These are phyloP conservation scores for Chanos chanos DNA, from an alignment of 2,797 vertebrate genomes.

Conservation along the genomic window DNA sequence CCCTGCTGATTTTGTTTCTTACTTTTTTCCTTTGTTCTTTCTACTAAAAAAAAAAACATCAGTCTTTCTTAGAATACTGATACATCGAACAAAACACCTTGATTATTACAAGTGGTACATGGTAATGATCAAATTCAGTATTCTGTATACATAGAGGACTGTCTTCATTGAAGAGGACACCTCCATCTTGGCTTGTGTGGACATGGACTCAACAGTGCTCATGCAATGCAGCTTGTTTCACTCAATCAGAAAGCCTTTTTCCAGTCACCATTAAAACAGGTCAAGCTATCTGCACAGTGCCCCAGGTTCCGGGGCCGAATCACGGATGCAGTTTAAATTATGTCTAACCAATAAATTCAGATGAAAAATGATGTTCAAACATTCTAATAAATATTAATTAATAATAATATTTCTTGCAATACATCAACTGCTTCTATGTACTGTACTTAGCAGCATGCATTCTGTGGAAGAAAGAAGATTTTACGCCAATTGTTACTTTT, in stretches of 20 bases:
- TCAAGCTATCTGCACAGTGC: conserved; percentile 56
- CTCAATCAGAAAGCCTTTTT: conserved; percentile 1
- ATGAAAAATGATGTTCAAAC: conserved; percentile 59
- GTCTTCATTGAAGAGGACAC: conserved; percentile 66
- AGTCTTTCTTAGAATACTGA: conserved; percentile 53
- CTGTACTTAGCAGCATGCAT: conserved; percentile 99
- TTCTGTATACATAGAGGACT: conserved; percentile 73
- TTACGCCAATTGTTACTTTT: conserved; percentile 84
- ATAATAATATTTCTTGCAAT: conserved; percentile 81
- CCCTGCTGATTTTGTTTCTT: conserved; percentile 47
- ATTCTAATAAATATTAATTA: conserved; percentile 60
- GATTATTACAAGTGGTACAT: conserved; percentile 55
- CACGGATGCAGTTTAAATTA: conserved; percentile 65
- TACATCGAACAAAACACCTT: conserved; percentile 61
- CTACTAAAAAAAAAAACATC: conserved; percentile 43
- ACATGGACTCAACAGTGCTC: conserved; percentile 63
- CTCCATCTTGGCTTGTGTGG: conserved; percentile 66
- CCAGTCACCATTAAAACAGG: conserved; percentile 56
- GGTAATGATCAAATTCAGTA: conserved; percentile 49
- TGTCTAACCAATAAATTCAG: conserved; percentile 73
- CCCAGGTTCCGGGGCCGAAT: conserved; percentile 62
- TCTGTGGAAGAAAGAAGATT: conserved; percentile 86
- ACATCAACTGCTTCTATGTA: conserved; percentile 93
- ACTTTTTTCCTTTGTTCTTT: conserved; percentile 44
- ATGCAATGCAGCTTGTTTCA: conserved; percentile 56